These are phyloP conservation scores for Regulus satrapa DNA, from an alignment of 2,113 vertebrate genomes.

Conservation along the genomic window DNA sequence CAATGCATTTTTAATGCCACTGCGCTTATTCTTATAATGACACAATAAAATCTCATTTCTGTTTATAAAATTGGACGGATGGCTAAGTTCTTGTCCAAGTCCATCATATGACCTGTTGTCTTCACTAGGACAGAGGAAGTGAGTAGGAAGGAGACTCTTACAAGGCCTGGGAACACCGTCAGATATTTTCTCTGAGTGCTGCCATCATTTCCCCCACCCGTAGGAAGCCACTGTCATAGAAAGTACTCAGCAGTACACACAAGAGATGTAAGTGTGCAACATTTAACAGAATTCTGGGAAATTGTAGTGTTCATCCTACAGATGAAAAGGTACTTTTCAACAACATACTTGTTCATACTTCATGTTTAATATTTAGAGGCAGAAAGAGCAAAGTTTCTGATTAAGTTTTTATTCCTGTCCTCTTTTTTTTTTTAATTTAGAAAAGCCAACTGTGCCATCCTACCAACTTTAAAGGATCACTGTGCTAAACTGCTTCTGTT, in stretches of 20 bases:
- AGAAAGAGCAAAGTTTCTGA: not conserved
- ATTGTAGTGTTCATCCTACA: not conserved
- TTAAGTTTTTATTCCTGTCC: not conserved
- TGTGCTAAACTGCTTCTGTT: not conserved
- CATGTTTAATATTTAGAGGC: not conserved
- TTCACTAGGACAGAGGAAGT: not conserved
- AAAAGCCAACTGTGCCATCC: not conserved
- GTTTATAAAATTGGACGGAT: not conserved
- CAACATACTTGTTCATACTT: not conserved
- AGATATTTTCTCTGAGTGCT: not conserved
- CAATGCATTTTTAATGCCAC: not conserved
- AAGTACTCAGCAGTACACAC: not conserved
- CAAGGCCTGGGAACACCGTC: not conserved
- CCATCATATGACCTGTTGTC: not conserved
- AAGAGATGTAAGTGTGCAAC: not conserved
- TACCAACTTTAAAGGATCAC: not conserved
- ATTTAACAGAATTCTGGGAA: not conserved
- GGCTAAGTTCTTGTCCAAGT: not conserved
- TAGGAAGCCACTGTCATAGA: not conserved
- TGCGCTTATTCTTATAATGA: not conserved
- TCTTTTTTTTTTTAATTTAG: not conserved
- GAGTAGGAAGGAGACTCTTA: not conserved
- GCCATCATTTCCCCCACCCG: not conserved
- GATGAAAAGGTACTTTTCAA: not conserved
- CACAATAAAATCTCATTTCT: not conserved